Base-by-base conservation (phyloP, 2,797 vertebrate genomes). In the Leptoclinus maculatus region DNA sequence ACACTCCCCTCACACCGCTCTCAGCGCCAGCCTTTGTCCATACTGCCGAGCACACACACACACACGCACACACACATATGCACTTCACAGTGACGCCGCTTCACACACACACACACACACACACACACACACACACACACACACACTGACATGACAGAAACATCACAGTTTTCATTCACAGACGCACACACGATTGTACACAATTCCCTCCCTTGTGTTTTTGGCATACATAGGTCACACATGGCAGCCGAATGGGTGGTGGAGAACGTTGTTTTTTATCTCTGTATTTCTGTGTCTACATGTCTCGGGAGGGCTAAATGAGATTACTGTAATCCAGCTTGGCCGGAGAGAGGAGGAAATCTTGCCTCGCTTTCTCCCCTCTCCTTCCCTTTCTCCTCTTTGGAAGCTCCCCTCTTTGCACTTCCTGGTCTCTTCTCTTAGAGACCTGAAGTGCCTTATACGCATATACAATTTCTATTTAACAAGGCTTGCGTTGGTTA, bases 291-390 rank as follows among this genome's bases (percentile, higher is more conserved):
- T 47, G 47, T 70, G 57, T 76, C 27, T 56, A 17, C 70, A 43
- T 60, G 71, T 79, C 84, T 84, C 66, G 2, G 2, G 51, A 43
- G 43, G 51, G 12, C 68, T 62, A 79, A 89, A 89, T 83, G 77
- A 85, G 88, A 89, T 92, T 90, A 91, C 49, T 68, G 58, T 90
- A 92, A 93, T 92, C 90, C 86, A 72, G 16, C 63, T 72, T 74
- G 84, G 74, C 79, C 79, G 25, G 60, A 66, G 66, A 58, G 81
- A 80, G 45, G 47, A 76, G 72, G 71, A 88, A 87, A 88, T 83
- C 73, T 88, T 75, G 80, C 51, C 7, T 76, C 67, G 17, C 74
- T 76, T 74, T 87, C 76, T 67, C 27, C 27, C 57, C 27, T 29
- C 73, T 60, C 19, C 25, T 62, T 23, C 51, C 51, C 51, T 53